Percentiles rank a stretch among this genome's conserved stretches.
phyloP scores from a whole-genome alignment of 2,888 invertebrate species.

The Mimachlamys varia region DNA sequence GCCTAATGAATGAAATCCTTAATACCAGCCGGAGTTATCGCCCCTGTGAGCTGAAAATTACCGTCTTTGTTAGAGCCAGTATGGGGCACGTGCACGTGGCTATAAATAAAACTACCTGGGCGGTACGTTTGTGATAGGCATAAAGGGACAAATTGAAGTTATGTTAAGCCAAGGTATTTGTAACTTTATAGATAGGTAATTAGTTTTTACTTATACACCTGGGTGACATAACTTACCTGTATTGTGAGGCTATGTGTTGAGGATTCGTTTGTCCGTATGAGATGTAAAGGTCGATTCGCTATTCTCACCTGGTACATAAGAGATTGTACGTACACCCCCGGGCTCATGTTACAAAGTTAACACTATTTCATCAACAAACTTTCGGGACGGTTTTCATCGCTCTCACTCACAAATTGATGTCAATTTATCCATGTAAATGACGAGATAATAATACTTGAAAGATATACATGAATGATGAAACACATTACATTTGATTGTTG shows the following conservation, averaged over 20 bases:
- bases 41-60: constrained; percentile 1
- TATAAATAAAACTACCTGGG: constrained; percentile 13
- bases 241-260: neutral
- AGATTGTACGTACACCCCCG: neutral
- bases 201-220: constrained; percentile 27
- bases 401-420: too few species aligned
- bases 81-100: neutral
- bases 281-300: neutral
- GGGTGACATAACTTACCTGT: constrained; percentile 4
- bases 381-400: too few species aligned
- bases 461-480: too few species aligned
- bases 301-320: neutral
- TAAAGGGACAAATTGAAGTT: constrained; percentile 3
- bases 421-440: too few species aligned
- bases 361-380: too few species aligned
- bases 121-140: constrained; percentile 1
- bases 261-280: neutral
- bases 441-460: too few species aligned
- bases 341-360: neutral
- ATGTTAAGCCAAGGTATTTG: constrained; percentile 20
- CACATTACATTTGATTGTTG: too few species aligned
- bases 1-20: neutral
- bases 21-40: neutral
- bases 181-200: constrained; percentile 31
- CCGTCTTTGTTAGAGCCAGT: neutral